Evolutionary conservation across 1,140 invertebrate species (phyloP).

Genomic region (Drosophila triauraria): DNA sequence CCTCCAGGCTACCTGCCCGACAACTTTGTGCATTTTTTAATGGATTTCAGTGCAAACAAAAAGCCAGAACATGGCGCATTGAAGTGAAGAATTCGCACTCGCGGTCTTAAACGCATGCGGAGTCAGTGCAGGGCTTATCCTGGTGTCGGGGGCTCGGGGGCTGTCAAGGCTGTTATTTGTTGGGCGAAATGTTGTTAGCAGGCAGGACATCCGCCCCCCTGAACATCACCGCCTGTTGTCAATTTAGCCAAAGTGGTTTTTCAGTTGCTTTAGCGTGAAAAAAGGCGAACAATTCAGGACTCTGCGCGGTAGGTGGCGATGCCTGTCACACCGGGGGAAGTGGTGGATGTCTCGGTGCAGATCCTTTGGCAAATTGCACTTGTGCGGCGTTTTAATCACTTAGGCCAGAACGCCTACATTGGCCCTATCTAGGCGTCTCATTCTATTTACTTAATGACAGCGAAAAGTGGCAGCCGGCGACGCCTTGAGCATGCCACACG

Average conservation of each 20-base stretch:
- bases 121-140: not conserved
- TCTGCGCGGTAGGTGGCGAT: not conserved
- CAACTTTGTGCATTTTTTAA: conserved; percentile 78
- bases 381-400: conserved; percentile 84
- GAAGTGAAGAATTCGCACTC: conserved; percentile 85
- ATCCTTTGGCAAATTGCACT: conserved; percentile 71
- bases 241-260: conserved; percentile 85
- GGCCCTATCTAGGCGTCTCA: conserved; percentile 74
- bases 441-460: conserved; percentile 84
- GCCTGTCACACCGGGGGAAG: not conserved
- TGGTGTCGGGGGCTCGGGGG: conserved; percentile 2
- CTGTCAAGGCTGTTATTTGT: conserved; percentile 55
- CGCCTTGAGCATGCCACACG: conserved; percentile 50
- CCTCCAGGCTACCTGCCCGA: conserved; percentile 63
- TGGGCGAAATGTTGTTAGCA: conserved; percentile 71
- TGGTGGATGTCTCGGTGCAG: conserved; percentile 4
- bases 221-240: conserved; percentile 61
- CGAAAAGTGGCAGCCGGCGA: conserved; percentile 75
- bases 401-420: conserved; percentile 76
- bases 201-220: conserved; percentile 63
- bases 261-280: conserved; percentile 85
- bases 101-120: conserved; percentile 68
- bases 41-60: conserved; percentile 66
- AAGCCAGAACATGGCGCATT: conserved; percentile 63
- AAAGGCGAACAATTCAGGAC: conserved; percentile 66